phyloP scores from a whole-genome alignment of 1,140 invertebrate genomes.

The Bathynomus jamesi region DNA sequence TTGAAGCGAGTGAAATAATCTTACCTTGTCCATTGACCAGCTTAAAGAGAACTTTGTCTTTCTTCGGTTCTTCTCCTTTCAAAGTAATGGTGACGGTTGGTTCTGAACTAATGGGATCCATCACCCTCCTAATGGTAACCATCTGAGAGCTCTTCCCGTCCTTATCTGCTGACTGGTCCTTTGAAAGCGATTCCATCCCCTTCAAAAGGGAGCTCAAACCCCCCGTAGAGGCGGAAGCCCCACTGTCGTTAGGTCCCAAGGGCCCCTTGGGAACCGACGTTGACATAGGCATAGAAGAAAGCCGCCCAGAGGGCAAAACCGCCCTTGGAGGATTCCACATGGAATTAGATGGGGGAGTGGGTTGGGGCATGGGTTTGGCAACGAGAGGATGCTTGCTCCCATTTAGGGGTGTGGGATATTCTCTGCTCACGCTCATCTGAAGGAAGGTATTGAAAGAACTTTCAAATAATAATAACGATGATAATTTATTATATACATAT shows the following conservation, averaged over 20 bases:
- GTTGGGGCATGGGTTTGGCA: neutral
- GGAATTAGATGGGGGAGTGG: neutral
- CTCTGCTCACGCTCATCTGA: neutral
- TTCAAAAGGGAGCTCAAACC: constrained; percentile 28
- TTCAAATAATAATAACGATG: no score
- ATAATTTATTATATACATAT: no score
- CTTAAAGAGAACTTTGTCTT: constrained; percentile 63
- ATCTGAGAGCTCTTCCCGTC: constrained; percentile 51
- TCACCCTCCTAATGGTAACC: constrained; percentile 62
- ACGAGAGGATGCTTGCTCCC: neutral
- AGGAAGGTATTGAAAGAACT: neutral
- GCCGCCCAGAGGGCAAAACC: neutral
- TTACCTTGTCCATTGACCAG: constrained; percentile 58
- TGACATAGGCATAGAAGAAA: neutral
- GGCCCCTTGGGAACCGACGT: neutral
- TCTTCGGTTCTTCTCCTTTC: constrained; percentile 62
- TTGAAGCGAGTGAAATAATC: no score
- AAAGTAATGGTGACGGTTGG: constrained; percentile 66
- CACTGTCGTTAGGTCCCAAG: neutral
- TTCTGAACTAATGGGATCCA: constrained; percentile 55
- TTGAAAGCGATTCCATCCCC: constrained; percentile 23
- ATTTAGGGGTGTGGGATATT: neutral
- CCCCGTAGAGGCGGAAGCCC: neutral
- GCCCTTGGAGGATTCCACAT: neutral
- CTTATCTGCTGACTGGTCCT: neutral